phyloP scores from a whole-genome alignment of 2,113 vertebrate species.

The Neolamprologus toae region DNA sequence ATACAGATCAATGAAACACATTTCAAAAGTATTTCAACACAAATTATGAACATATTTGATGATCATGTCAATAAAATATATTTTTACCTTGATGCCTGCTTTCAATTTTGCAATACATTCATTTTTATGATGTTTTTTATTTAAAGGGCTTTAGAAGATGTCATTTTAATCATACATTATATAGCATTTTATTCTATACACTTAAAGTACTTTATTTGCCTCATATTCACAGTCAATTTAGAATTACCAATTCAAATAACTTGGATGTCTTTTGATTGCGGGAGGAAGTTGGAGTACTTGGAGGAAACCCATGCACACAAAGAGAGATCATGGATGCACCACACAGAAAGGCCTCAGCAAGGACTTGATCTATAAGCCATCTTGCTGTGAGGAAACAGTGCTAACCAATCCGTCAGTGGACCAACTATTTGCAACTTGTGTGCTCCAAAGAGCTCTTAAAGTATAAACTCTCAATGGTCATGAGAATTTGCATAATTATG shows the following conservation, averaged over 20 bases:
- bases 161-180: neutral
- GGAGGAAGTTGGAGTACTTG: neutral
- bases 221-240: neutral
- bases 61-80: neutral
- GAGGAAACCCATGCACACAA: neutral
- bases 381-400: neutral
- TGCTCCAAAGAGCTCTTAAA: neutral
- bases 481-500: neutral
- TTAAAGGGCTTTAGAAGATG: neutral
- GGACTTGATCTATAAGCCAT: neutral
- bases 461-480: accelerated
- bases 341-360: neutral
- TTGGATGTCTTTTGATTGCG: accelerated
- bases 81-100: accelerated
- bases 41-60: neutral
- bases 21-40: neutral
- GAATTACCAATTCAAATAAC: neutral
- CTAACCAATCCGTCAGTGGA: accelerated
- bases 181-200: neutral
- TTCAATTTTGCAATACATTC: accelerated
- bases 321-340: neutral
- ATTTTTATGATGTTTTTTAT: accelerated
- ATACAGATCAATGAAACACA: neutral
- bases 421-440: neutral
- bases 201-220: neutral